A percentile compares a stretch with the other conserved stretches of the same genome.
Conservation (phyloP, 2,888 invertebrate genomes). For the Cryptus armator region DNA sequence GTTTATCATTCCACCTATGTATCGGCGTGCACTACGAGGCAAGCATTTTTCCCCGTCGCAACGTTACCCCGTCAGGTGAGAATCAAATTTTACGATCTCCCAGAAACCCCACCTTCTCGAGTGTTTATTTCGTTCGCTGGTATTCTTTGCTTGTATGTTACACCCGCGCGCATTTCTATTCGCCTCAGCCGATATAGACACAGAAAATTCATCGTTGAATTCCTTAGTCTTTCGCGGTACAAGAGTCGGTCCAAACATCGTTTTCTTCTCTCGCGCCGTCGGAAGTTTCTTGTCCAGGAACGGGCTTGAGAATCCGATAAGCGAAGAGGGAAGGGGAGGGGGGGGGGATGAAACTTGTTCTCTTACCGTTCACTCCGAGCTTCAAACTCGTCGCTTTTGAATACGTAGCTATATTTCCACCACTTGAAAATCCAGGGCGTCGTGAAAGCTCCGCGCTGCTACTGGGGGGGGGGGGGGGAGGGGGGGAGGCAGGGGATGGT, state of each 20-base stretch:
- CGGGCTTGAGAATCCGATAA: conserved; percentile 56
- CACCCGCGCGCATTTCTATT: not conserved
- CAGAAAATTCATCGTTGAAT: conserved; percentile 9
- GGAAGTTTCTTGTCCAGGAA: conserved; percentile 11
- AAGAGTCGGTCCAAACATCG: conserved; percentile 8
- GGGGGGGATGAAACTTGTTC: conserved; percentile 48
- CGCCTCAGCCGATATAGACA: not conserved
- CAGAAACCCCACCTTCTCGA: not conserved
- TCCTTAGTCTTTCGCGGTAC: not conserved
- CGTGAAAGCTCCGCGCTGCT: conserved; percentile 15
- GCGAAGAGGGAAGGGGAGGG: not conserved
- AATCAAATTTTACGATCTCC: not conserved
- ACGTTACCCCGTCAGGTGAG: not conserved
- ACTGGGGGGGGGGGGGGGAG: not conserved
- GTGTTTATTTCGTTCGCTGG: not conserved
- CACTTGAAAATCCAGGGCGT: conserved; percentile 15
- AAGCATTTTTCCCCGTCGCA: not conserved
- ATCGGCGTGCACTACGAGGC: not conserved
- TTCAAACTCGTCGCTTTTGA: conserved; percentile 1
- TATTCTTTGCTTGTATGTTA: not conserved
- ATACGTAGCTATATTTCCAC: not conserved
- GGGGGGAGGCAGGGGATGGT: not conserved
- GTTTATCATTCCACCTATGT: too few relatives aligned
- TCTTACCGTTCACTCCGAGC: conserved; percentile 24
- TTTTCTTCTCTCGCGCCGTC: not conserved